Conservation (phyloP, 2,797 vertebrate genomes). For the Epinephelus malabaricus region DNA sequence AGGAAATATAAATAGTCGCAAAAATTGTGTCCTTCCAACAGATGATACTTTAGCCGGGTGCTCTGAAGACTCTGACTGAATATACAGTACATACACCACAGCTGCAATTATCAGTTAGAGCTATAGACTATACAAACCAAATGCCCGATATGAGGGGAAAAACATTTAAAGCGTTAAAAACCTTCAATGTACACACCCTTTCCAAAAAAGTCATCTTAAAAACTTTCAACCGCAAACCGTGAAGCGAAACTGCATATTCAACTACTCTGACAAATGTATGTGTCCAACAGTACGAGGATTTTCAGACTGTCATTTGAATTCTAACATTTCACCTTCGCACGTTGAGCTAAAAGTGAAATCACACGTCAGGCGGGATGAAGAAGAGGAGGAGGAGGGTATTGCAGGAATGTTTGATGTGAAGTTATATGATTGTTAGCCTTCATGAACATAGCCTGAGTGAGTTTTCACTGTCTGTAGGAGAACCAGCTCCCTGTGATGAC, state of each 20-base stretch:
- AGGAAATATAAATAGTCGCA: slow-evolving; percentile 88
- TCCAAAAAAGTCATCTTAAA: slow-evolving; percentile 60
- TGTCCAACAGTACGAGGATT: too few species aligned
- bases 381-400: not conserved
- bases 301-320: too few species aligned
- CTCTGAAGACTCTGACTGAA: slow-evolving; percentile 20
- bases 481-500: slow-evolving; percentile 63
- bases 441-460: slow-evolving; percentile 1
- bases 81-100: slow-evolving; percentile 40
- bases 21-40: slow-evolving; percentile 76
- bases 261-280: slow-evolving; percentile 17
- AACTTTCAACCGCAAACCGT: slow-evolving; percentile 51
- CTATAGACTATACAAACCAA: slow-evolving; percentile 65
- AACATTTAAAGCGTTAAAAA: slow-evolving; percentile 77
- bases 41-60: slow-evolving; percentile 61
- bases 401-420: slow-evolving; percentile 33
- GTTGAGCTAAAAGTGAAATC: not conserved
- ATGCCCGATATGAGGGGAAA: slow-evolving; percentile 50
- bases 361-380: slow-evolving; percentile 1
- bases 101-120: slow-evolving; percentile 49
- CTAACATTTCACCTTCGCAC: too few species aligned
- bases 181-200: slow-evolving; percentile 64
- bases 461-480: slow-evolving; percentile 26
- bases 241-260: slow-evolving; percentile 60
- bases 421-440: slow-evolving; percentile 1